These are phyloP conservation scores for Tokudaia tokunoshimensis DNA, from an alignment of 2,797 vertebrate genomes.

Conservation along the genomic window DNA sequence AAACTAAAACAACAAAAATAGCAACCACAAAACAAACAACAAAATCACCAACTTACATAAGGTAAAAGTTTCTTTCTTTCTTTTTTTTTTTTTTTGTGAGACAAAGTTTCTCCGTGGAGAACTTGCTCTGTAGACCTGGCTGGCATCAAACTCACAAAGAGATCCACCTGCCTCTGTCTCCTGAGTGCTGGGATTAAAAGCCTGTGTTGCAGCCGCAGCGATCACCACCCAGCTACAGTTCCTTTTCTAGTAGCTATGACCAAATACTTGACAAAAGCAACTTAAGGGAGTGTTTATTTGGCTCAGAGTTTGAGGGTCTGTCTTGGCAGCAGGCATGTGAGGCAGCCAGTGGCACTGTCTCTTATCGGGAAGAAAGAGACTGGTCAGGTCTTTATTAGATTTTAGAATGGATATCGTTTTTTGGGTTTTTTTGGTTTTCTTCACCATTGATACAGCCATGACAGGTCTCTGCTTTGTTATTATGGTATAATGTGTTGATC, in stretches of 20 bases:
- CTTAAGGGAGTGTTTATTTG: not conserved
- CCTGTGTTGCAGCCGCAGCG: not conserved
- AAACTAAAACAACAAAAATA: not conserved
- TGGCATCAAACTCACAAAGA: not conserved
- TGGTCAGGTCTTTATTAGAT: no score
- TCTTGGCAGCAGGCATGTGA: not conserved
- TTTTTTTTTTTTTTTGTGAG: not conserved
- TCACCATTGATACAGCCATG: no score
- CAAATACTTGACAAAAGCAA: not conserved
- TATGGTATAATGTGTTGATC: no score
- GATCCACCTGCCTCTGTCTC: not conserved
- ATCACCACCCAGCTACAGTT: not conserved
- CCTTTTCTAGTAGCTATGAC: not conserved
- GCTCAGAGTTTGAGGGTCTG: not conserved
- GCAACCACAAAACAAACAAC: not conserved
- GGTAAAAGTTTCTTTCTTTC: not conserved
- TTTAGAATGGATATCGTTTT: no score
- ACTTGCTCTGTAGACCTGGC: not conserved
- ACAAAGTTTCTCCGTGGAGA: not conserved
- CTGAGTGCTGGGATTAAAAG: not conserved
- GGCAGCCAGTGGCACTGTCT: not conserved
- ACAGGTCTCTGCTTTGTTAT: no score
- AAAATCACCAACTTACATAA: not conserved
- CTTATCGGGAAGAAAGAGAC: not conserved
- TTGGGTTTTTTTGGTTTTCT: no score